Evolutionary conservation across 2,888 invertebrate genomes (phyloP), one percentile per base, ranked within the genome.

Genomic region (Temnothorax ravouxi): DNA sequence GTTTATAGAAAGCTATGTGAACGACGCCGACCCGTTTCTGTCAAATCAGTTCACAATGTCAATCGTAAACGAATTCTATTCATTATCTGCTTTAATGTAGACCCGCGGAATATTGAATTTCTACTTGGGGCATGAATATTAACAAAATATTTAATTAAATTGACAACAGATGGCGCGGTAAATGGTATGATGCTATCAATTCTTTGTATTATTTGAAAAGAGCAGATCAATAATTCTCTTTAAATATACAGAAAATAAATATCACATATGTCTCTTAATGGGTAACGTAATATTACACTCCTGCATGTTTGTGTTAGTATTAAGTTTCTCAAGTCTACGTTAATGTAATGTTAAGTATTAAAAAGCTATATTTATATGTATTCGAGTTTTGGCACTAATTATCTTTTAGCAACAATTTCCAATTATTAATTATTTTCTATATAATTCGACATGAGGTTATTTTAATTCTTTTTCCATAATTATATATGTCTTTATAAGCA

Each of bases 111-210:
- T 72, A 56, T 80, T 59, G 59, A 61, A 72, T 80, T 72, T 50
- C 72, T 50, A 64, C 38, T 21, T 25, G 52, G 18, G 1, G 25
- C 25, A 59, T 72, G 21, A 72, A 80, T 80, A 72, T 80, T 80
- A 80, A 80, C 59, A 59, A 59, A 80, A 72, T 71, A 80, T 80
- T 80, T 47, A 72, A 80, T 80, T 80, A 80, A 72, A 59, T 67
- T 76, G 67, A 29, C 18, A 52, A 76, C 77, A 67, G 67, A 77
- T 56, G 77, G 54, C 52, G 29, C 29, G 4, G 66, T 9, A 44
- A 56, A n/a, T 47, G 13, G 15, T 61, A 50, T 29, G 15, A 44
- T n/a, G 21, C 15, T 34, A 34, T 21, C 56, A 41, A 56, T 69
- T 69, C 44, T 77, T 69, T 66, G 2, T 29, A 41, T 56, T 29